phyloP scores from a whole-genome alignment of 2,113 vertebrate genomes.

The Cynocephalus volans region DNA sequence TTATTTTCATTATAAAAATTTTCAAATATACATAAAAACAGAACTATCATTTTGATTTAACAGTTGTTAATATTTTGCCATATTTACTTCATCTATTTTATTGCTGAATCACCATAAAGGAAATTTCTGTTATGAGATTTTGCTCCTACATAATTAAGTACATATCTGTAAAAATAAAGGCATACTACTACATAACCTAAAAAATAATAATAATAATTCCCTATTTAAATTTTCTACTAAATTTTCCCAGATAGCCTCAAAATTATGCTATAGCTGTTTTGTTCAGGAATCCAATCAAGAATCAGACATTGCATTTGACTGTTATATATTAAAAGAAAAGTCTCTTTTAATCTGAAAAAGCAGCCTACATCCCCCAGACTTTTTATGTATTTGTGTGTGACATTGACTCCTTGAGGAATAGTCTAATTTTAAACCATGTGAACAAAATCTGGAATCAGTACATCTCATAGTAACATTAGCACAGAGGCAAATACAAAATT shows the following conservation, averaged over 20 bases:
- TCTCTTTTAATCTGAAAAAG: not conserved
- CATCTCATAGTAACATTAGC: not conserved
- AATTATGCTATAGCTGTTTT: not conserved
- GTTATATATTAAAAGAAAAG: not conserved
- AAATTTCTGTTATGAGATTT: constrained; percentile 9
- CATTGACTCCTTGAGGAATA: not conserved
- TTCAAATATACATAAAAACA: not conserved
- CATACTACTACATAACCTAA: not conserved
- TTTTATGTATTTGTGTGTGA: not conserved
- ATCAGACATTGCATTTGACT: not conserved
- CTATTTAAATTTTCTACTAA: not conserved
- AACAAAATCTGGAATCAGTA: not conserved
- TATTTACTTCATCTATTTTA: not conserved
- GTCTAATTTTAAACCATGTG: not conserved
- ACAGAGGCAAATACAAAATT: not conserved
- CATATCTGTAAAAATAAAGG: not conserved
- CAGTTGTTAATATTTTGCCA: not conserved
- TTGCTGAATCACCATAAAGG: not conserved
- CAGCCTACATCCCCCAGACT: not conserved
- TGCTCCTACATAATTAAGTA: not conserved
- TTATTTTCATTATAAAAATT: constrained; percentile 22
- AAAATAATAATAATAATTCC: not conserved
- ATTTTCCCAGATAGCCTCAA: not conserved
- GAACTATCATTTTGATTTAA: not conserved
- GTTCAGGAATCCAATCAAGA: not conserved